Evolutionary conservation across 2,888 invertebrate species (phyloP), one percentile per base, ranked within the genome.

Genomic region (Chaetoderma sp.): DNA sequence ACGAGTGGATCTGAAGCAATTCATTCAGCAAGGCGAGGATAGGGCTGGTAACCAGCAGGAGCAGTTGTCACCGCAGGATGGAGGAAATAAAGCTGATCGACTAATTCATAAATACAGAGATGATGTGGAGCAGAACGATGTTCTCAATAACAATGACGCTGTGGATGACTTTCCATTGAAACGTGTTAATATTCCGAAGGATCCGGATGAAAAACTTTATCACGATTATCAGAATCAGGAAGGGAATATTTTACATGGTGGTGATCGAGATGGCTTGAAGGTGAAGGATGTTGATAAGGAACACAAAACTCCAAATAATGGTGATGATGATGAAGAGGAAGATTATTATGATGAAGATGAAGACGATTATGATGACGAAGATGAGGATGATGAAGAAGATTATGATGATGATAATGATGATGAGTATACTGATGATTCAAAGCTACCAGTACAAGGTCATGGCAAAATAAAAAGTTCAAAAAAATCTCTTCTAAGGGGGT

Each of bases 241-340:
- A 55, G 60, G 68, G 50, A 60, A 68, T 45, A 60, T 73, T 49
- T 70, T 72, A 47, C 60, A 72, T 39, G 67, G 71, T 45, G 59
- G 67, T 39, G 66, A 73, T 42, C 61, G 69, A 18, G 60, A 72
- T 27, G 72, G 72, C 18, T 74, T 72, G 45, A 67, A 73, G 49
- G 74, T 71, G 45, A 68, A 72, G 25, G 68, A 73, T 60, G 71
- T 77, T 66, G 71, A 73, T 56, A 61, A 60, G 28, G 67, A 72
- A 13, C 65, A 69, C 28, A 70, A 76, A 23, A 69, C 73, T 32
- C 66, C 70, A 21, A 67, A 65, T 23, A 54, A 61, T 45, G 68
- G 56, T 55, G 60, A 66, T 36, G 60, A 64, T 55, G 62, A 25
- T 5, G 47, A 61, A 16, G 32, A 54, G 5, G 36, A 54, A 6